A percentile compares a stretch with the other conserved stretches of the same genome.
phyloP scores from a whole-genome alignment of 2,797 vertebrate species.

The Chaenodraco wilsoni region DNA sequence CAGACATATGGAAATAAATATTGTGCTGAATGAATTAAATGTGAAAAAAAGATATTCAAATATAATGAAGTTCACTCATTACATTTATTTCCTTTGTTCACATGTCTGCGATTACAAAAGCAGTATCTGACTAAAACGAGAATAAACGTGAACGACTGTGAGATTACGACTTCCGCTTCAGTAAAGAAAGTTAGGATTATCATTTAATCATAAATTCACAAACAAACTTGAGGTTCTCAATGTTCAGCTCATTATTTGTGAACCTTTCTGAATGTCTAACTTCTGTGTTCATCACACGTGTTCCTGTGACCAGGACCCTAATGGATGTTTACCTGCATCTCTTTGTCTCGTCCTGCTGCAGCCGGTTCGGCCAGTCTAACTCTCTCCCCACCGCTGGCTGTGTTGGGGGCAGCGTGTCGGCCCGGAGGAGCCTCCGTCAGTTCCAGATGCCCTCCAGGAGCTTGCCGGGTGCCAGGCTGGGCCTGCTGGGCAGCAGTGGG shows the following conservation, averaged over 20 bases:
- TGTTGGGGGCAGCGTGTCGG: slow-evolving; percentile 88
- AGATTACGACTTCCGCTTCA: neutral
- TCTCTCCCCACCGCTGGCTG: slow-evolving; percentile 93
- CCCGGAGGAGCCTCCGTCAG: slow-evolving; percentile 92
- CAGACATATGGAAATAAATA: neutral
- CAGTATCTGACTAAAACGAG: neutral
- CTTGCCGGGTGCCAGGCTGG: slow-evolving; percentile 90
- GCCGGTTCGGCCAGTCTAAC: slow-evolving; percentile 96
- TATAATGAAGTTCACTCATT: neutral
- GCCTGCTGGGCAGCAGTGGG: slow-evolving; percentile 89
- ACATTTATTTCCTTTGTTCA: neutral
- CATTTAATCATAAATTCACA: neutral
- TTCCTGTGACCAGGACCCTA: neutral
- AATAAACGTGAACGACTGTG: neutral
- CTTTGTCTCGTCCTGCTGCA: slow-evolving; percentile 52
- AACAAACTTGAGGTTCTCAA: no score
- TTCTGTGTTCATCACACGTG: neutral
- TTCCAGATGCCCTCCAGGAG: slow-evolving; percentile 96
- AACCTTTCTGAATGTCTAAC: neutral
- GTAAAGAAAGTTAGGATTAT: neutral
- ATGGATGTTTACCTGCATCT: neutral
- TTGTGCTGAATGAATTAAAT: neutral
- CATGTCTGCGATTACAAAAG: neutral
- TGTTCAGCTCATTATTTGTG: neutral
- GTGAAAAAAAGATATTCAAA: neutral